Evolutionary conservation across 2,113 vertebrate species (phyloP).

Genomic region (Ciconia boyciana): DNA sequence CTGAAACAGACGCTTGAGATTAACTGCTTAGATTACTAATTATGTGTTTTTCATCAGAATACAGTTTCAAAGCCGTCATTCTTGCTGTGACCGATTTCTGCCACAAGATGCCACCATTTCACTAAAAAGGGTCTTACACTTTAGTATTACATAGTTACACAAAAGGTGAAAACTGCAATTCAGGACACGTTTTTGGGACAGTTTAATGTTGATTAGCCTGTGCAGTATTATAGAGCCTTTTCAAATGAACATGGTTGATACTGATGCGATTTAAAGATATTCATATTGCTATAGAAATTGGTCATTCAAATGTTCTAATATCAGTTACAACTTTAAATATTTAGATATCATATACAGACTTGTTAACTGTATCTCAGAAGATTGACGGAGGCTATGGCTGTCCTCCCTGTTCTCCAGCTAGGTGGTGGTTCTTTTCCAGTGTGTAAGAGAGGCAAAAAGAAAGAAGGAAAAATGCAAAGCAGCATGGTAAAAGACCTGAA

Average conservation of each 20-base stretch:
- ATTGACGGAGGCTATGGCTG: background rate
- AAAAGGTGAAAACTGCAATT: background rate
- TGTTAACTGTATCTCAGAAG: background rate
- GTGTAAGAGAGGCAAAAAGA: background rate
- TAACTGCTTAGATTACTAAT: background rate
- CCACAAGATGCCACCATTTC: conserved; percentile 38
- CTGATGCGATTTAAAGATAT: background rate
- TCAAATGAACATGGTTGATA: background rate
- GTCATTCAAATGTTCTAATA: background rate
- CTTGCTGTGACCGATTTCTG: background rate
- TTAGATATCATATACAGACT: accelerated
- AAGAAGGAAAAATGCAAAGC: background rate
- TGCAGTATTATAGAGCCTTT: background rate
- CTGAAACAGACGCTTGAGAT: background rate
- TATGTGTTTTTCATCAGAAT: background rate
- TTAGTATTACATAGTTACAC: background rate
- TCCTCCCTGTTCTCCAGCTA: background rate
- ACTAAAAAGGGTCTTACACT: background rate
- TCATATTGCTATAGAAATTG: background rate
- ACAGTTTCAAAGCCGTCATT: background rate
- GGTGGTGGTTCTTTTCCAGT: background rate
- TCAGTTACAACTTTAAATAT: background rate
- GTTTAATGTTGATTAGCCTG: background rate
- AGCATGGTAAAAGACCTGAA: background rate
- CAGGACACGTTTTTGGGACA: background rate